Conservation (phyloP, 37 sponge, comb jelly and placozoan species). For the Aphrocallistes beatrix region DNA sequence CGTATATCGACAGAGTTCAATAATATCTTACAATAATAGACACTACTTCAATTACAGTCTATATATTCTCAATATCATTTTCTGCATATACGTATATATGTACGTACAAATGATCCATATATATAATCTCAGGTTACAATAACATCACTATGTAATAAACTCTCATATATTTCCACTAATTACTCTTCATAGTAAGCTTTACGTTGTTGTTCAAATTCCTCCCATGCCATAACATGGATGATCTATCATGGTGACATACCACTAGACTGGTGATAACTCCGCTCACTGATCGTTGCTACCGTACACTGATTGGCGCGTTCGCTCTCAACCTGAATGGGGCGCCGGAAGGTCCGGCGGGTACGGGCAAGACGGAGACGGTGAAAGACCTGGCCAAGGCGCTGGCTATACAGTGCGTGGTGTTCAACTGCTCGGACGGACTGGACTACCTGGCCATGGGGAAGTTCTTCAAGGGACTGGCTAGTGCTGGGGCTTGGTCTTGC, state of each 20-base stretch:
- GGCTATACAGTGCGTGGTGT: slow-evolving; percentile 95
- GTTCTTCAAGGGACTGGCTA: slow-evolving; percentile 95
- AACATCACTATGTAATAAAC: too few relatives aligned
- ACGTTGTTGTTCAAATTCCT: background rate
- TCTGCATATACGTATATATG: too few relatives aligned
- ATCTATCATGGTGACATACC: background rate
- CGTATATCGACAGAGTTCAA: too few relatives aligned
- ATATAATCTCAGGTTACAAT: too few relatives aligned
- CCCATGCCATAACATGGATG: background rate
- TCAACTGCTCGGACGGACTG: slow-evolving; percentile 99
- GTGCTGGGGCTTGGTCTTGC: slow-evolving; percentile 96
- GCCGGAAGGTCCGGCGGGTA: slow-evolving; percentile 98
- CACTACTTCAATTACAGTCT: too few relatives aligned
- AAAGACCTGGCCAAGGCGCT: slow-evolving; percentile 89
- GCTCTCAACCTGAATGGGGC: slow-evolving; percentile 93
- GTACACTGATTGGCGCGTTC: slow-evolving; percentile 96
- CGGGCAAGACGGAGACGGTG: slow-evolving; percentile 76
- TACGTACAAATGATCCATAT: too few relatives aligned
- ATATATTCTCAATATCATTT: too few relatives aligned
- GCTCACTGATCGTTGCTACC: slow-evolving; percentile 96
- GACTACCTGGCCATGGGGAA: slow-evolving; percentile 99
- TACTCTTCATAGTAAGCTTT: too few relatives aligned
- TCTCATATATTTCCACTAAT: too few relatives aligned
- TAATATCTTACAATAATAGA: too few relatives aligned
- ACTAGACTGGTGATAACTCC: slow-evolving; percentile 94